phyloP scores from a whole-genome alignment of 2,797 vertebrate species.

The Craterocephalus amniculus region DNA sequence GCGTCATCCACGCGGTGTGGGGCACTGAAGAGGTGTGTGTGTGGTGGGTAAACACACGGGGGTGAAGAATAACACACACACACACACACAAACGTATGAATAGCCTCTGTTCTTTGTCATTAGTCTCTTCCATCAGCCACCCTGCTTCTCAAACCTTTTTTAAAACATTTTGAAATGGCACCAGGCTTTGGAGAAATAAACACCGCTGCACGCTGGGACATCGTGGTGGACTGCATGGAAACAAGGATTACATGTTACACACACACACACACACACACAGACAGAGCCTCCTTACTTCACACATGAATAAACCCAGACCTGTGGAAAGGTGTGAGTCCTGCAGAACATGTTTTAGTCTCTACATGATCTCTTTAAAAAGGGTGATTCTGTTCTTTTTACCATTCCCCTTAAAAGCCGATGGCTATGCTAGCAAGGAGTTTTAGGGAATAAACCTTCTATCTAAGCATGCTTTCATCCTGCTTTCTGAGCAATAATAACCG shows the following conservation, averaged over 20 bases:
- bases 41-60: conserved; percentile 47
- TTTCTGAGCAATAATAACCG: neutral
- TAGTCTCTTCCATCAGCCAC: conserved; percentile 28
- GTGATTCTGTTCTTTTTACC: neutral
- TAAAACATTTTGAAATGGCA: conserved; percentile 48
- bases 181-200: conserved; percentile 55
- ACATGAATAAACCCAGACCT: conserved; percentile 30
- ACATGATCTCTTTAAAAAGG: too few species aligned
- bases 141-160: conserved; percentile 26
- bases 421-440: neutral
- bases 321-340: neutral
- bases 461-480: neutral
- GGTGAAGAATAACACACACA: conserved; percentile 6
- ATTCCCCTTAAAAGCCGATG: neutral
- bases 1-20: conserved; percentile 27
- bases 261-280: neutral
- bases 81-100: conserved; percentile 12
- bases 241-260: conserved; percentile 23
- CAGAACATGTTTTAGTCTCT: neutral
- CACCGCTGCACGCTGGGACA: conserved; percentile 21
- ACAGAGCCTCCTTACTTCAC: conserved; percentile 30
- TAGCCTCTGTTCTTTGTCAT: conserved; percentile 55
- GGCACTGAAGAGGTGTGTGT: conserved; percentile 25
- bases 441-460: neutral
- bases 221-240: conserved; percentile 44